A percentile compares a stretch with the other conserved stretches of the same genome.
Conservation (phyloP, 2,113 vertebrate genomes). For the Tragulus kanchil region DNA sequence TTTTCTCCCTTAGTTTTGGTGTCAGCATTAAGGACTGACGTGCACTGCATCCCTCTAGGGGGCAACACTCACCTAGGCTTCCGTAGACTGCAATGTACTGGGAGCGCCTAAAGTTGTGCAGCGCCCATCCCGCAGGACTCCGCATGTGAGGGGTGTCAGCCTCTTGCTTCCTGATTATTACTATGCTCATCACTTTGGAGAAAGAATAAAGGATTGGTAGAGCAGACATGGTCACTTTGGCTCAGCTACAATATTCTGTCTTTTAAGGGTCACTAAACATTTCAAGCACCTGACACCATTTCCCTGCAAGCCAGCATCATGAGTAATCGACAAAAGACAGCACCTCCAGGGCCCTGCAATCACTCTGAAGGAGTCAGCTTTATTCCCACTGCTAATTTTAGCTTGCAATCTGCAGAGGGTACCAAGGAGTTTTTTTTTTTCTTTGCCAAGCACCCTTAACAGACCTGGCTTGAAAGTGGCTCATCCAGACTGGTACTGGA, state of each 20-base stretch:
- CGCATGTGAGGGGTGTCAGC: background rate
- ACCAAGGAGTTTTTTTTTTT: background rate
- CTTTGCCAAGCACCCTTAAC: background rate
- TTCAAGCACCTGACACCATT: constrained; percentile 51
- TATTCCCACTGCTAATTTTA: constrained; percentile 63
- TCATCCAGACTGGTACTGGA: background rate
- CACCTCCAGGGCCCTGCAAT: constrained; percentile 34
- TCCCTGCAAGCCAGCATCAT: background rate
- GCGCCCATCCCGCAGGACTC: background rate
- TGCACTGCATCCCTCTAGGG: background rate
- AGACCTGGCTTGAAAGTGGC: background rate
- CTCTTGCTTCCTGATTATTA: background rate
- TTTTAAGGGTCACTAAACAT: constrained; percentile 68
- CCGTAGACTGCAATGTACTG: background rate
- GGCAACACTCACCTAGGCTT: constrained; percentile 26
- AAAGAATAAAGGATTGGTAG: constrained; percentile 19
- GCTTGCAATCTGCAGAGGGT: constrained; percentile 28
- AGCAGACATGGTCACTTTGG: constrained; percentile 20
- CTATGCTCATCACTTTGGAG: constrained; percentile 10
- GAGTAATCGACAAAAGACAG: constrained; percentile 37
- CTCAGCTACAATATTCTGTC: constrained; percentile 55
- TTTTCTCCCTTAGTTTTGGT: background rate
- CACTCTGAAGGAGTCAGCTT: constrained; percentile 55
- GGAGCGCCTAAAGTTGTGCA: background rate
- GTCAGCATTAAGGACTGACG: background rate